Base-by-base conservation (phyloP, 2,797 vertebrate species). In the Hipposideros larvatus region DNA sequence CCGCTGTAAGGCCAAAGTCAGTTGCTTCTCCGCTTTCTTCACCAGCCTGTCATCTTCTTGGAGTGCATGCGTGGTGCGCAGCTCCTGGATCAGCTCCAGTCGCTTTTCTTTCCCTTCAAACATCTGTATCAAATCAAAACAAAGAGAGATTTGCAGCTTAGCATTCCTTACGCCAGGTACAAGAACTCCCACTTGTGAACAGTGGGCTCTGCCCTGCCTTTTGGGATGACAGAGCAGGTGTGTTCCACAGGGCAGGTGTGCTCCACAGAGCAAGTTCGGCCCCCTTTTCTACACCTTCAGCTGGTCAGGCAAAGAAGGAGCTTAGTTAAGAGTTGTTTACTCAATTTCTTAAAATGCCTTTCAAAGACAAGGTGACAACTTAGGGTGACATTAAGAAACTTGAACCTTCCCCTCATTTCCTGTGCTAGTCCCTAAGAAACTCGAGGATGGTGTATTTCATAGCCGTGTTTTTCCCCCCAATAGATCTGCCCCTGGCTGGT, bases 61-160 rank as follows among this genome's bases (percentile, higher is more conserved):
- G 4, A 99, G 98, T 0, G 99, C 98, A 0, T 99, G 99, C 26
- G 98, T 99, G 13, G 98, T 99, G 84, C 99, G 99, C 83, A 99
- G 97, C 93, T 99, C 99, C 92, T 74, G 98, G 97, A 99, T 99
- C 95, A 99, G 98, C 51, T 99, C 99, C 91, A 98, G 41, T 0
- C 98, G 97, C 97, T 99, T 99, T 97, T 99, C 99, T 94, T 99
- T 99, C 70, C 98, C 99, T 96, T 99, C 99, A 97, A 99, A 99
- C 98, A 99, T 99, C 99, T 99, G 97, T 31, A 97, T 26, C 87
- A 94, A 97, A 92, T 48, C 66, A 95, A 96, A 92, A 61, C 85
- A 96, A 43, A 80, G 43, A 87, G 48, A 59, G 5, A 68, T 91
- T 53, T 66, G 13, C 31, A 78, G 21, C 48, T 80, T 95, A 85